Evolutionary conservation across 2,113 vertebrate species (phyloP), one percentile per base, ranked within the genome.

Genomic region (Crotophaga sulcirostris): DNA sequence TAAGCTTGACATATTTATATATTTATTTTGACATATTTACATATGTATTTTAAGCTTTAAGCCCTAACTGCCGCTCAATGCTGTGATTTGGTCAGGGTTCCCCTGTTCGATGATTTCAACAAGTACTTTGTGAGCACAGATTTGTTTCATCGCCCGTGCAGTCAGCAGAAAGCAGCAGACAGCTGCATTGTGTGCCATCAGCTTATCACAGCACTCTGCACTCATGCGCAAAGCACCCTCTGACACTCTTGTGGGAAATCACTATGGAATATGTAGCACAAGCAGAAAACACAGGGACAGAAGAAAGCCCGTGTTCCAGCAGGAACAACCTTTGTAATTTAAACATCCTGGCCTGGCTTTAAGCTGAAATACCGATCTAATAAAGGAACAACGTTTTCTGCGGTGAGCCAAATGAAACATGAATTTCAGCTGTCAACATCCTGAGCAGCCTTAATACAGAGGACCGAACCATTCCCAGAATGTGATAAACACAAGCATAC

Each of bases 91-190:
- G 64, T 83, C 69, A 84, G 79, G 72, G 70, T 18, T 70, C 44
- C 34, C 29, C 52, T 47, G 69, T 45, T 56, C 24, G 67, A 73
- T 91, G 81, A 92, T 84, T 94, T 95, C 93, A 96, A 70, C 78
- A 63, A 89, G 73, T 89, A 19, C 83, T 44, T 67, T 49, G 38
- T 51, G 38, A 75, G 84, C 19, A 44, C 9, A 55, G 60, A 33
- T 38, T 52, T 67, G 63, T 36, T 33, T 59, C 45, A 81, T 29
- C 47, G 68, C 62, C 36, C 19, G 38, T 17, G 74, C 7, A 49
- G 85, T 52, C 56, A 76, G 79, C 77, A 87, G 47, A 84, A 68
- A 87, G 82, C 63, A 60, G 72, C 62, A 75, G 62, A 49, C 51
- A n/a, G 44, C 10, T 10, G 80, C 14, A 66, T 60, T 91, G 73